Base-by-base conservation (phyloP, 2,797 vertebrate genomes). In the Myotis vivesi region DNA sequence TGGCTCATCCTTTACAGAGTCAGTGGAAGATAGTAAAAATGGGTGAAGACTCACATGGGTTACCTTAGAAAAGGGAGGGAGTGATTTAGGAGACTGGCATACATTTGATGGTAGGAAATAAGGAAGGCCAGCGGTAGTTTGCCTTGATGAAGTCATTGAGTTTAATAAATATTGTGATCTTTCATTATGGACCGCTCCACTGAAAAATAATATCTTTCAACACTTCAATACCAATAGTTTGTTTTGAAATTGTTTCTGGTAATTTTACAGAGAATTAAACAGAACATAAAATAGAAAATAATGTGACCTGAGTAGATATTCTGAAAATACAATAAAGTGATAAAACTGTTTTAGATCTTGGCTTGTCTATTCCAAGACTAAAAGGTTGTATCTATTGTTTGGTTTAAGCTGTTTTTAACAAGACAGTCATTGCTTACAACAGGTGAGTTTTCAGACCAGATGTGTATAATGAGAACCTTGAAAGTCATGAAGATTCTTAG, bases 381-480 rank as follows among this genome's bases (percentile, higher is more conserved):
- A 86, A 88, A 55, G 10, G 36, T 81, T 87, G 5, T 80, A 64
- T 72, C 41, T 69, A 25, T 64, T 92, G 64, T 91, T 93, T 76
- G 51, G 15, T 82, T 75, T 57, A 76, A 94, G 19, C 16, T 79
- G n/a, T 44, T 92, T 96, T 86, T 95, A 94, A 83, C 46, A 85
- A 77, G 84, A 59, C 2, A 84, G 36, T 72, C 68, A 75, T 94
- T 94, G n/a, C 28, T 77, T 82, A 51, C 6, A 82, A 51, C 19
- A 77, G 41, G 91, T 1, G 6, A 80, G 22, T 55, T 80, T 95
- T 69, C 44, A 79, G 30, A 36, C 19, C 49, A 85, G 57, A 59
- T 38, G 22, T 80, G 13, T 64, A 55, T 46, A 93, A 87, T 81
- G 46, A 95, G 59, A 95, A 88, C 11, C 36, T 59, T 90, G 46